phyloP scores from a whole-genome alignment of 1,140 invertebrate genomes.

The Eupristina koningsbergeri region DNA sequence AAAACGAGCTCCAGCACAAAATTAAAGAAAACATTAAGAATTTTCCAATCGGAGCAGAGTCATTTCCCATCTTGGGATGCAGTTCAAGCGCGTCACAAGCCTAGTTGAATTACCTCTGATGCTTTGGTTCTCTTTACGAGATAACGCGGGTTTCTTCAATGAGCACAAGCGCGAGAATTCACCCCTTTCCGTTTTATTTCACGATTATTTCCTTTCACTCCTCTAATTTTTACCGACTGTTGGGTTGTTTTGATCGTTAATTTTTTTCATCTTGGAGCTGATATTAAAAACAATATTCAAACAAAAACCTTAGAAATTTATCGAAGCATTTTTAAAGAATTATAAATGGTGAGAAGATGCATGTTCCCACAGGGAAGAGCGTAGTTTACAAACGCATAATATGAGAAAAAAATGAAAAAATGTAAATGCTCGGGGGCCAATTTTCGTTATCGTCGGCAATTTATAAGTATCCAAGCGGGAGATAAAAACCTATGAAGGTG shows the following conservation, averaged over 20 bases:
- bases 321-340: not conserved
- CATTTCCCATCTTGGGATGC: not conserved
- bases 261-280: not conserved
- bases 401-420: not conserved
- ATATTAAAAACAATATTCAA: not conserved
- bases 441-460: not conserved
- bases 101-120: not conserved
- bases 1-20: not conserved
- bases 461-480: not conserved
- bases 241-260: not conserved
- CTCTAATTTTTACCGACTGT: not conserved
- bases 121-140: not conserved
- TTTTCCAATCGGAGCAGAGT: not conserved
- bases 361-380: too few relatives aligned
- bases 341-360: not conserved
- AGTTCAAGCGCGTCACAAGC: not conserved
- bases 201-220: not conserved
- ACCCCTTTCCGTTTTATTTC: not conserved
- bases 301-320: not conserved
- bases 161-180: not conserved
- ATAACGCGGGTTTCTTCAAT: not conserved
- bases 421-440: not conserved
- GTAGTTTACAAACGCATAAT: not conserved
- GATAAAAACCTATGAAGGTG: not conserved
- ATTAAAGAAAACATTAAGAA: not conserved